These are phyloP conservation scores for Hemicrepidius hirtus DNA, from an alignment of 2,888 invertebrate species.

Conservation along the genomic window DNA sequence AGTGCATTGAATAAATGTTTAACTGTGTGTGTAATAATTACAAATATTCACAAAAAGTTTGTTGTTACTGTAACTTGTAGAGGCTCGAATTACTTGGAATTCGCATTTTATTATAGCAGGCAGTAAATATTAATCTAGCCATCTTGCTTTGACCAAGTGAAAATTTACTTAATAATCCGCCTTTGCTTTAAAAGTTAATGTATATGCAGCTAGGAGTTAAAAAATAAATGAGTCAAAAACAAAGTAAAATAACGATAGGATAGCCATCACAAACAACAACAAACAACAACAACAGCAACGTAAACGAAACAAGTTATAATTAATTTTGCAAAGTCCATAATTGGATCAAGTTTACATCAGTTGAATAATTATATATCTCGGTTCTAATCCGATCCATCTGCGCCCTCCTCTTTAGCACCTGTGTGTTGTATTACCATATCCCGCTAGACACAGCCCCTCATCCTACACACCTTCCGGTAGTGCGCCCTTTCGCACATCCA, in stretches of 20 bases:
- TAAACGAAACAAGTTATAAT: constrained; percentile 25
- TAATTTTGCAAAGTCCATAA: constrained; percentile 32
- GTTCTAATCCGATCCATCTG: constrained; percentile 37
- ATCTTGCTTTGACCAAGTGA: too few relatives aligned
- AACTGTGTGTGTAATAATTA: too few relatives aligned
- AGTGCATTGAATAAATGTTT: too few relatives aligned
- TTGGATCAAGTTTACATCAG: constrained; percentile 32
- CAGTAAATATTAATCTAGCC: too few relatives aligned
- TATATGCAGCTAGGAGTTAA: too few relatives aligned
- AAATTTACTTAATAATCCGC: too few relatives aligned
- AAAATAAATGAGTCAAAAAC: neutral
- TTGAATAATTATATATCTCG: constrained; percentile 33
- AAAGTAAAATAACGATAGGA: neutral
- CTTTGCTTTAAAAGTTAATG: too few relatives aligned
- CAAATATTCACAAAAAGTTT: too few relatives aligned
- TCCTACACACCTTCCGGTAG: constrained; percentile 32
- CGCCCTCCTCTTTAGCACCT: constrained; percentile 36
- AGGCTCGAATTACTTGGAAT: too few relatives aligned
- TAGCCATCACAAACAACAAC: constrained; percentile 1
- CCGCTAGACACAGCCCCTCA: constrained; percentile 33
- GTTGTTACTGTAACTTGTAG: too few relatives aligned
- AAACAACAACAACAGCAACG: constrained; percentile 1
- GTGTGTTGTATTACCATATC: constrained; percentile 36
- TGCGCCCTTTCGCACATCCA: constrained; percentile 35
- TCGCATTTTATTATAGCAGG: too few relatives aligned